phyloP scores from a whole-genome alignment of 64 coral and sea anemone genomes.

The Porites australiensis region DNA sequence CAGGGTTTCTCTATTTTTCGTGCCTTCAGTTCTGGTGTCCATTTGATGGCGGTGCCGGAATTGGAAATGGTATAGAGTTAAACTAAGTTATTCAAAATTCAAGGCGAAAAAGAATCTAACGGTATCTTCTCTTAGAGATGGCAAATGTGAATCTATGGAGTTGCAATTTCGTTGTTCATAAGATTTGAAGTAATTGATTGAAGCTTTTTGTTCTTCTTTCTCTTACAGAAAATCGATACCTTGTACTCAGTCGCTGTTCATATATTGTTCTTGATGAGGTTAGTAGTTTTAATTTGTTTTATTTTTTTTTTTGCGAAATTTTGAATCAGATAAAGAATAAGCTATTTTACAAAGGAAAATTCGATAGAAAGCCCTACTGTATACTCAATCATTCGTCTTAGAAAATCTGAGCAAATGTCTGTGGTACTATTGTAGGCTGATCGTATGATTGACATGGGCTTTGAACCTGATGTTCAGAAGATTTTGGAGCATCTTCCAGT shows the following conservation, averaged over 20 bases:
- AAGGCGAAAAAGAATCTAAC: too few species aligned
- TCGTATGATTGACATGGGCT: slow-evolving; percentile 99
- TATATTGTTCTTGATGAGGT: slow-evolving; percentile 98
- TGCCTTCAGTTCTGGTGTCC: too few species aligned
- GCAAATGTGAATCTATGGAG: too few species aligned
- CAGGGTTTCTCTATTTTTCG: too few species aligned
- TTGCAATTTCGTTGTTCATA: not conserved
- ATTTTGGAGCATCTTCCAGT: slow-evolving; percentile 98
- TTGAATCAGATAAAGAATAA: not conserved
- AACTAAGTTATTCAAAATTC: too few species aligned
- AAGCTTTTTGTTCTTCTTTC: not conserved
- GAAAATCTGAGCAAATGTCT: not conserved
- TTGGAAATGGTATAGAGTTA: too few species aligned
- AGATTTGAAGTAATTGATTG: too few species aligned
- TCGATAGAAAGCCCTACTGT: not conserved
- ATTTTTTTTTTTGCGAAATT: too few species aligned
- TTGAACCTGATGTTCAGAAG: slow-evolving; percentile 98
- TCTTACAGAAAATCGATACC: slow-evolving; percentile 95
- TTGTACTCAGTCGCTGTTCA: slow-evolving; percentile 95
- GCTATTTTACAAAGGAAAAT: not conserved
- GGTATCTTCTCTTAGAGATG: too few species aligned
- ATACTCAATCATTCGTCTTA: not conserved
- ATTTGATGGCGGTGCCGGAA: too few species aligned
- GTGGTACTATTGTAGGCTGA: slow-evolving; percentile 72
- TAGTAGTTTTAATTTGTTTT: not conserved